These are phyloP conservation scores for Neosilurus hyrtlii DNA, from an alignment of 2,797 vertebrate species.

Conservation along the genomic window DNA sequence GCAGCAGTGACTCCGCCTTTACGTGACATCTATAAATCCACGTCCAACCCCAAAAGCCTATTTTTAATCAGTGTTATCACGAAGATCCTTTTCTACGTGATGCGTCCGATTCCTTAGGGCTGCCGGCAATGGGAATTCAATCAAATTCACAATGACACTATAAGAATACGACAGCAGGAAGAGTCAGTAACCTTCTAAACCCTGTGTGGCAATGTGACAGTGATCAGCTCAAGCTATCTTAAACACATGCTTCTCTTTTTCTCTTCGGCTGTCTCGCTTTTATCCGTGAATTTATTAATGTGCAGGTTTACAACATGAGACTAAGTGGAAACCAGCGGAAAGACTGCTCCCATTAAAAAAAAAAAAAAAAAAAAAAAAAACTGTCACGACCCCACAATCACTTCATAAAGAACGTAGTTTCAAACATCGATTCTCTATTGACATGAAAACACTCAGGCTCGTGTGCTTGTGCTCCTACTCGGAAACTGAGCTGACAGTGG, in stretches of 20 bases:
- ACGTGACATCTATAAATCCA: background rate
- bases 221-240: slow-evolving; percentile 51
- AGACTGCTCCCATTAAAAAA: background rate
- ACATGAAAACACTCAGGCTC: background rate
- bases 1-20: background rate
- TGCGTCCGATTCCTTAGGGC: slow-evolving; percentile 11
- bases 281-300: background rate
- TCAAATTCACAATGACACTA: slow-evolving; percentile 31
- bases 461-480: background rate
- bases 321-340: background rate
- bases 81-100: slow-evolving; percentile 3
- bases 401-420: background rate
- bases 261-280: background rate
- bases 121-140: slow-evolving; percentile 29
- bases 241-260: slow-evolving; percentile 7
- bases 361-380: background rate
- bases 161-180: slow-evolving; percentile 37
- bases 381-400: slow-evolving; percentile 6
- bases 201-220: slow-evolving; percentile 42
- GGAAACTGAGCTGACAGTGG: background rate
- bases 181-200: slow-evolving; percentile 47
- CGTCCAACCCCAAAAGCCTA: background rate
- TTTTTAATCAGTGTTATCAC: slow-evolving; percentile 19
- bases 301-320: background rate
- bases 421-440: slow-evolving; percentile 17